These are phyloP conservation scores for Neoscelio sp. DNA, from an alignment of 2,888 invertebrate genomes.

Conservation along the genomic window DNA sequence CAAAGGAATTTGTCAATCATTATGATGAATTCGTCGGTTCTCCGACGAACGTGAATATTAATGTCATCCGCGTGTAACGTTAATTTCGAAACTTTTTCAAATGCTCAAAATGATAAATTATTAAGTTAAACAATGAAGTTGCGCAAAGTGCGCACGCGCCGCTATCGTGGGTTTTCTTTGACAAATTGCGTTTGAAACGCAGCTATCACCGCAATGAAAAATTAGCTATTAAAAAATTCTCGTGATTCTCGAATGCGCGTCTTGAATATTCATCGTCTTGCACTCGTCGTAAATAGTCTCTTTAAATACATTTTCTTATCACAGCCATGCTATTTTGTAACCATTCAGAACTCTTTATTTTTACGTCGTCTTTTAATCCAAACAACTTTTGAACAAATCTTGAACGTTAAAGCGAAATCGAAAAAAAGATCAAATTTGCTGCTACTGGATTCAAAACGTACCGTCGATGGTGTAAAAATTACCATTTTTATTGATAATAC, in stretches of 20 bases:
- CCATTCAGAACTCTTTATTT: not conserved
- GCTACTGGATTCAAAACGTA: too few relatives aligned
- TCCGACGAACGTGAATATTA: not conserved
- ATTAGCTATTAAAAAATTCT: constrained; percentile 50
- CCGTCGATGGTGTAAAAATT: too few relatives aligned
- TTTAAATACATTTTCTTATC: constrained; percentile 37
- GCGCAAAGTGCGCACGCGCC: constrained; percentile 13
- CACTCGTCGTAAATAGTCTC: constrained; percentile 14
- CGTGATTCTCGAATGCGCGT: constrained; percentile 16
- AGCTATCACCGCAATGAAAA: constrained; percentile 48
- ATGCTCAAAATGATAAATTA: constrained; percentile 23
- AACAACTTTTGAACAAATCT: too few relatives aligned
- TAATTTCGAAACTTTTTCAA: not conserved
- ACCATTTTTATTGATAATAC: too few relatives aligned
- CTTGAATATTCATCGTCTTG: constrained; percentile 52
- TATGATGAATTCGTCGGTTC: too few relatives aligned
- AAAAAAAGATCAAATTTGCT: too few relatives aligned
- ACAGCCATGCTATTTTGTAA: constrained; percentile 3
- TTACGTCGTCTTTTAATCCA: too few relatives aligned
- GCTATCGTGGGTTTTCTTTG: constrained; percentile 41
- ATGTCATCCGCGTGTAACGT: not conserved
- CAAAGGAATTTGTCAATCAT: too few relatives aligned
- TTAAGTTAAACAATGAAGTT: constrained; percentile 46
- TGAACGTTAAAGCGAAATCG: too few relatives aligned
- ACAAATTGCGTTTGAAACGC: constrained; percentile 52